Evolutionary conservation across 2,113 vertebrate species (phyloP).

Genomic region (Phocoena phocoena): DNA sequence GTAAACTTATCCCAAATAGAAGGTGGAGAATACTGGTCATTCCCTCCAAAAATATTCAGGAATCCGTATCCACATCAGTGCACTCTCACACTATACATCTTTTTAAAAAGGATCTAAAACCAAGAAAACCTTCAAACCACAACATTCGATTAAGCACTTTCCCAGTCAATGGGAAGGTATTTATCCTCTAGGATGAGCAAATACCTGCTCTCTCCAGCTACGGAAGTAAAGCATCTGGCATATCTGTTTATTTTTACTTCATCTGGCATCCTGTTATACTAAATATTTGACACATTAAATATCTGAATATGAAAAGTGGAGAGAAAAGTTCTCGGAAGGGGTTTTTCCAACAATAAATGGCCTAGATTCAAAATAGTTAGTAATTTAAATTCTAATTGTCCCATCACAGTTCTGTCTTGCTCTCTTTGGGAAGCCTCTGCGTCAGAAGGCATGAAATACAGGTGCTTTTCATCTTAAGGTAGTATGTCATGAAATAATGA

Average conservation of each 20-base stretch:
- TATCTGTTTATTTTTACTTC: neutral
- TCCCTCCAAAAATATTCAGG: neutral
- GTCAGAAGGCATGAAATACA: neutral
- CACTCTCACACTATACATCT: neutral
- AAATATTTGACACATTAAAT: neutral
- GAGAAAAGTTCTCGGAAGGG: neutral
- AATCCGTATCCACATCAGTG: neutral
- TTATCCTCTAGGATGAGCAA: neutral
- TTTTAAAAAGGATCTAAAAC: neutral
- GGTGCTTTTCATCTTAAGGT: neutral
- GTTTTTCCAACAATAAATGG: neutral
- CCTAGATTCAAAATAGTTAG: neutral
- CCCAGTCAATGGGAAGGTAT: neutral
- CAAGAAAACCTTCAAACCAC: neutral
- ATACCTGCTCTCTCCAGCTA: neutral
- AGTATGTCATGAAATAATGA: neutral
- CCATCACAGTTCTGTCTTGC: neutral
- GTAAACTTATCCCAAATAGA: neutral
- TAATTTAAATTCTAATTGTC: neutral
- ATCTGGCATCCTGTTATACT: neutral
- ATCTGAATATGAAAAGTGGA: neutral
- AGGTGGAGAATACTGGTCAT: neutral
- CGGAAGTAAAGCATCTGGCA: neutral
- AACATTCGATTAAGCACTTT: neutral
- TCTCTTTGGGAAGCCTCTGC: neutral